Evolutionary conservation across 2,797 vertebrate genomes (phyloP).

Genomic region (Pseudochaenichthys georgianus): DNA sequence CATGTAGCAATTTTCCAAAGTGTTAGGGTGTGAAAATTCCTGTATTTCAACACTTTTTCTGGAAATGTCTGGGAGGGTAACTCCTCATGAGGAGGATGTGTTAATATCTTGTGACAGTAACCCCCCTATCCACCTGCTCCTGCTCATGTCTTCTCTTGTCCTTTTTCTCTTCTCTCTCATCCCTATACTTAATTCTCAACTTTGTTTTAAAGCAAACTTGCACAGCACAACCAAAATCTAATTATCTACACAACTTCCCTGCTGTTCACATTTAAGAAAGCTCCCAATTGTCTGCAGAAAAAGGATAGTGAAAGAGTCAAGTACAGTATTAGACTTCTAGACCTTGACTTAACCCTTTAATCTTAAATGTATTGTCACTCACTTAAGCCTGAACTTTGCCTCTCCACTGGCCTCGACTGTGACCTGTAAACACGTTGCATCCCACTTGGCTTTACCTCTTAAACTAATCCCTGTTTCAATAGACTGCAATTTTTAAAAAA

Average conservation of each 20-base stretch:
- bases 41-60: constrained; percentile 4
- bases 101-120: constrained; percentile 70
- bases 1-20: constrained; percentile 3
- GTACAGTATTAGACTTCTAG: constrained; percentile 27
- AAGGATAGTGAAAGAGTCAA: constrained; percentile 16
- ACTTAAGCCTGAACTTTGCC: constrained; percentile 56
- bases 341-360: constrained; percentile 49
- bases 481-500: constrained; percentile 8
- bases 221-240: constrained; percentile 19
- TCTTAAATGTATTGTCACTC: constrained; percentile 44
- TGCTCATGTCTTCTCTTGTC: constrained; percentile 4
- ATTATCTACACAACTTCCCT: constrained; percentile 18
- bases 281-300: constrained; percentile 11
- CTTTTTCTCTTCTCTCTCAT: background rate
- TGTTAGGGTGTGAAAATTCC: constrained; percentile 8
- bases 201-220: constrained; percentile 1
- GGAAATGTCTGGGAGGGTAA: constrained; percentile 25
- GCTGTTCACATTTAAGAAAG: constrained; percentile 17
- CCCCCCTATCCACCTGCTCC: constrained; percentile 62
- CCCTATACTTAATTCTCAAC: background rate
- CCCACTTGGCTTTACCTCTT: constrained; percentile 24
- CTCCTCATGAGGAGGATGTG: constrained; percentile 51
- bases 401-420: constrained; percentile 21
- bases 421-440: constrained; percentile 24
- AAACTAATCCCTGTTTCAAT: constrained; percentile 29